These are phyloP conservation scores for Umimayanthus chanpuru DNA, from an alignment of 92 coral and sea anemone species.

Conservation along the genomic window DNA sequence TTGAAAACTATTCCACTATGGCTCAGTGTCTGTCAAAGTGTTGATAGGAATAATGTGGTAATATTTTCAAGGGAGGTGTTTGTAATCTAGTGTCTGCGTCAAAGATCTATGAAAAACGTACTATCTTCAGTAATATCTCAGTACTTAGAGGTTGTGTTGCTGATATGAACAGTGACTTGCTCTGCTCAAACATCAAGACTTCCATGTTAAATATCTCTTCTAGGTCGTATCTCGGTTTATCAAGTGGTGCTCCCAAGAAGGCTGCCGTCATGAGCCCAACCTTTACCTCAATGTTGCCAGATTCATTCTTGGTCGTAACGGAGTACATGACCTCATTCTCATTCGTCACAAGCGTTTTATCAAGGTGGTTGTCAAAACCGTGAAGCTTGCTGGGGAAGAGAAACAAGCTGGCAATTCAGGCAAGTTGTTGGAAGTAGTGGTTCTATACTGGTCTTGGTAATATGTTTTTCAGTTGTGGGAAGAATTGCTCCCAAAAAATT, in stretches of 20 bases:
- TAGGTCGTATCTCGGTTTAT: constrained; percentile 73
- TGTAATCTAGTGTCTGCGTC: no score
- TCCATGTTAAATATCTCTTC: no score
- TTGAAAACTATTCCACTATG: no score
- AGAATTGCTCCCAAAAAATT: no score
- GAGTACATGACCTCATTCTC: constrained; percentile 59
- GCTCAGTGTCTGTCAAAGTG: no score
- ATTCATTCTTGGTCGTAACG: constrained; percentile 65
- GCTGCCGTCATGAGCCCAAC: constrained; percentile 75
- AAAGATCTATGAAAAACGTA: no score
- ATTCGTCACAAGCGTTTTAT: constrained; percentile 72
- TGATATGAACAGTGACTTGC: background rate
- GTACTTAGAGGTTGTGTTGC: background rate
- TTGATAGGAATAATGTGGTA: no score
- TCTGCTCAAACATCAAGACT: background rate
- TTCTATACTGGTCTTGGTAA: background rate
- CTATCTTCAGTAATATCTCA: no score
- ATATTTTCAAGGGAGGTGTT: no score
- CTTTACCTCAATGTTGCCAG: constrained; percentile 72
- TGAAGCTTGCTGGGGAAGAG: constrained; percentile 24
- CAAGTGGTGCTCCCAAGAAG: constrained; percentile 60
- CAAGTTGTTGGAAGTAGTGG: background rate
- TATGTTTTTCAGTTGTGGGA: no score
- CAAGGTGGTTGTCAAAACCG: constrained; percentile 54
- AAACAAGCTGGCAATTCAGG: constrained; percentile 6